phyloP scores from a whole-genome alignment of 1,140 invertebrate species.

The Drosophila teissieri region DNA sequence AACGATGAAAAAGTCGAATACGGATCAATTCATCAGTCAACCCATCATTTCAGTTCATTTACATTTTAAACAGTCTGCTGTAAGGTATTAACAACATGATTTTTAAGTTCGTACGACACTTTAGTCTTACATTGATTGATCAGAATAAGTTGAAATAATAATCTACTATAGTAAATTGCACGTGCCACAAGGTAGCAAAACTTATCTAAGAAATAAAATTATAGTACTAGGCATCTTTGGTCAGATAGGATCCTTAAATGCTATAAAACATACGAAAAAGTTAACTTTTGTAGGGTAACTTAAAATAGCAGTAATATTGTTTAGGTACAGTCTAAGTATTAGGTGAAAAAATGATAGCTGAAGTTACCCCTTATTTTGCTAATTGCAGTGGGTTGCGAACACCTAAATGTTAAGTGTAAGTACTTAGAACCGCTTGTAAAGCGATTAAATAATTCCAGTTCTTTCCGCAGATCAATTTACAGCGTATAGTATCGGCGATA shows the following conservation, averaged over 20 bases:
- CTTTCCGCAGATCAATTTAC: constrained; percentile 32
- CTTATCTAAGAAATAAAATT: too few species aligned
- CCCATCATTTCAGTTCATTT: not conserved
- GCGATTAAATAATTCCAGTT: constrained; percentile 18
- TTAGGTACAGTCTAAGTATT: too few species aligned
- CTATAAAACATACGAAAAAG: too few species aligned
- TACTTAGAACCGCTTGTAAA: constrained; percentile 34
- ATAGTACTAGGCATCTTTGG: too few species aligned
- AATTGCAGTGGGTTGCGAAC: not conserved
- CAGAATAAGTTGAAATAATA: too few species aligned
- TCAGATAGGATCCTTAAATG: too few species aligned
- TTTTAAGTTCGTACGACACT: too few species aligned
- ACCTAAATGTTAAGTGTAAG: not conserved
- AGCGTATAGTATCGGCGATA: constrained; percentile 10
- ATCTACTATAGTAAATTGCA: not conserved
- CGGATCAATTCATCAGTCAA: not conserved
- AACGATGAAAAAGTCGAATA: not conserved
- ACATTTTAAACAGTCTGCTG: not conserved
- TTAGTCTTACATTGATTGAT: too few species aligned
- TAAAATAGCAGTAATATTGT: too few species aligned
- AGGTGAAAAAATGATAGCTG: not conserved
- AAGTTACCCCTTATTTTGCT: not conserved
- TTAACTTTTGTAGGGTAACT: too few species aligned
- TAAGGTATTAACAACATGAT: too few species aligned
- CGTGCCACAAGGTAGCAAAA: not conserved